Percentiles rank a stretch among this genome's conserved stretches.
phyloP scores from a whole-genome alignment of 2,797 vertebrate species.

The Sternotherus odoratus region DNA sequence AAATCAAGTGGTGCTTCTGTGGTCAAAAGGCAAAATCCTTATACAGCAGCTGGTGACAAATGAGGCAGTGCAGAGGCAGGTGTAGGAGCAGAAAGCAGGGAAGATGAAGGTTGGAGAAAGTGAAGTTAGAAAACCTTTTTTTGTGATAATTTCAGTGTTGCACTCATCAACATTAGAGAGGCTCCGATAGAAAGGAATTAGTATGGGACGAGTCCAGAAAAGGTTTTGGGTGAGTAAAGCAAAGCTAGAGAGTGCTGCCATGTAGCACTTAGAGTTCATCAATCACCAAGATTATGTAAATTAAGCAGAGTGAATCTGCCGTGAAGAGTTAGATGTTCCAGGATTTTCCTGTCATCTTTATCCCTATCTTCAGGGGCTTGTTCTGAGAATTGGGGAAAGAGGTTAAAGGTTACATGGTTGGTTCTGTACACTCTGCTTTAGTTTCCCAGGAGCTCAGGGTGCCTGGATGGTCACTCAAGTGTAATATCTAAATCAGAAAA shows the following conservation, averaged over 20 bases:
- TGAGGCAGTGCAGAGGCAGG: background rate
- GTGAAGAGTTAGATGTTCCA: background rate
- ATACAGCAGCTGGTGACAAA: background rate
- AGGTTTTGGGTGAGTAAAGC: background rate
- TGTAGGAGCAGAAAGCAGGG: background rate
- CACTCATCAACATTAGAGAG: background rate
- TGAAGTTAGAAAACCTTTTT: background rate
- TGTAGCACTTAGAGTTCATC: background rate
- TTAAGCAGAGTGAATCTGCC: background rate
- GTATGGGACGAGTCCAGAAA: background rate
- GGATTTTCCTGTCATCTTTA: conserved; percentile 11
- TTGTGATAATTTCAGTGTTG: conserved; percentile 14
- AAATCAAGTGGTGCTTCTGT: background rate
- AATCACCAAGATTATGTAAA: conserved; percentile 34
- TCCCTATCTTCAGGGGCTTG: background rate
- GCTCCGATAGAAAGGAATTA: background rate
- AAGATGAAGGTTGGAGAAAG: background rate
- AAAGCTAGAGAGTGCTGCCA: background rate
- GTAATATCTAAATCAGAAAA: background rate
- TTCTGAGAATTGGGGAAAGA: conserved; percentile 27
- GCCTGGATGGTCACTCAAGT: background rate
- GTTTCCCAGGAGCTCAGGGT: background rate
- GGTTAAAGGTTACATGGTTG: background rate
- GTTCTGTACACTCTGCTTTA: conserved; percentile 3
- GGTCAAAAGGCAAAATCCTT: background rate